These are phyloP conservation scores for Gambusia holbrooki DNA, from an alignment of 2,113 vertebrate species.

Conservation along the genomic window DNA sequence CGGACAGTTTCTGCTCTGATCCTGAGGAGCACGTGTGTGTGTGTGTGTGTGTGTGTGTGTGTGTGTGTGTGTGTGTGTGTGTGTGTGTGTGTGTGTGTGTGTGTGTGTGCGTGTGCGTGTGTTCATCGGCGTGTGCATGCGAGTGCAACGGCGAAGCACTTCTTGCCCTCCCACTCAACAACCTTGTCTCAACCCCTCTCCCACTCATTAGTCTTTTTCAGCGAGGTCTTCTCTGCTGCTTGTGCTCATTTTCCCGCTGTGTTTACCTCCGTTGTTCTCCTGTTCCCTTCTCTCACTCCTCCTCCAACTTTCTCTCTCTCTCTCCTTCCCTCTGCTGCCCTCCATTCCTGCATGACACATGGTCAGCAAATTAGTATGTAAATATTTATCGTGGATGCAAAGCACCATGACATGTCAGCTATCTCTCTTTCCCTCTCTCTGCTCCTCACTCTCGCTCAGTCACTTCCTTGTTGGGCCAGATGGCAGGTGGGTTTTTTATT, in stretches of 20 bases:
- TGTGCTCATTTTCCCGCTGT: conserved; percentile 35
- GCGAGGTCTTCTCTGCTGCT: conserved; percentile 50
- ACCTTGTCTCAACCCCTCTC: conserved; percentile 68
- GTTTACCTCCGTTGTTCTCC: conserved; percentile 41
- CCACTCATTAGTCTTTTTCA: conserved; percentile 54
- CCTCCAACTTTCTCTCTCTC: conserved; percentile 20
- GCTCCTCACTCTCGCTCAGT: conserved; percentile 28
- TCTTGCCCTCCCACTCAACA: conserved; percentile 65
- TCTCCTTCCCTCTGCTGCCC: not conserved
- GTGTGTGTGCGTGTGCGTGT: conserved; percentile 8
- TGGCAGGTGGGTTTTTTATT: conserved; percentile 69
- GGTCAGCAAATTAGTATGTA: conserved; percentile 63
- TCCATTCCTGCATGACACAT: conserved; percentile 41
- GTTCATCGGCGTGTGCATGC: conserved; percentile 22
- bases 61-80: conserved; percentile 5
- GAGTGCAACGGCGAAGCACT: conserved; percentile 37
- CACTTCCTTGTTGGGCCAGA: conserved; percentile 71
- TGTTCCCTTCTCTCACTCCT: conserved; percentile 18
- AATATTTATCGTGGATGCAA: conserved; percentile 71
- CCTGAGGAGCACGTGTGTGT: conserved; percentile 30
- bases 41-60: conserved; percentile 13
- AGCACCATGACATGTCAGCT: conserved; percentile 49
- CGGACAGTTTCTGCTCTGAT: conserved; percentile 35
- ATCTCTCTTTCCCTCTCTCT: not conserved
- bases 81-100: conserved; percentile 16